Percentiles rank a stretch among this genome's conserved stretches.
These are phyloP conservation scores for Cervus canadensis DNA, from an alignment of 2,113 vertebrate genomes.

Conservation along the genomic window DNA sequence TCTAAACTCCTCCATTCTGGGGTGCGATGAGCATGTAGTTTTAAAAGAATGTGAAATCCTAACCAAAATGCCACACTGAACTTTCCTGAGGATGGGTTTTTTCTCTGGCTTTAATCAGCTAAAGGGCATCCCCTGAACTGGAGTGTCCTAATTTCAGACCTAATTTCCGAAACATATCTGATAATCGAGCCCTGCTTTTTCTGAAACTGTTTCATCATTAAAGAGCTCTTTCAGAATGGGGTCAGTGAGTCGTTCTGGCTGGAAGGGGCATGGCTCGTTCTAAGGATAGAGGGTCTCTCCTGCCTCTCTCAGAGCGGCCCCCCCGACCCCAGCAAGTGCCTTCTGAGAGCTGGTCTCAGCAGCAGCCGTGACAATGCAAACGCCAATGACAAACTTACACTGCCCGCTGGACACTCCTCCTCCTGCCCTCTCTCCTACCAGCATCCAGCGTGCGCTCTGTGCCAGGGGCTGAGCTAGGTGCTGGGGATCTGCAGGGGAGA, in stretches of 20 bases:
- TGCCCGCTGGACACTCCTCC: accelerated
- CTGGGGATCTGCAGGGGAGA: neutral
- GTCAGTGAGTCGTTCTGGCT: neutral
- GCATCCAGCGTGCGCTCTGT: neutral
- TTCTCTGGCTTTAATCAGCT: neutral
- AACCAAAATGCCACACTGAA: neutral
- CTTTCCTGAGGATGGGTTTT: neutral
- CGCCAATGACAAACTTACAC: neutral
- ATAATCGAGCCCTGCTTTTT: neutral
- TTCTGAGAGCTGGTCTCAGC: neutral
- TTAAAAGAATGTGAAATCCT: neutral
- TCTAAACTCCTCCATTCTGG: neutral
- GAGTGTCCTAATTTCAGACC: neutral
- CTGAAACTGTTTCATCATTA: neutral
- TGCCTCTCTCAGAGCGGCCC: neutral
- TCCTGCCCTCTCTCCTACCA: no score
- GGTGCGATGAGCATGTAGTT: neutral
- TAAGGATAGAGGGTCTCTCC: no score
- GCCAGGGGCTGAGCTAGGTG: neutral
- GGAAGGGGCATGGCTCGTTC: no score
- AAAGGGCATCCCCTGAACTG: no score
- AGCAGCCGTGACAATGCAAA: accelerated
- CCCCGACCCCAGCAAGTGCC: accelerated
- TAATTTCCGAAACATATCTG: neutral
- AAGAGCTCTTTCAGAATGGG: neutral